Evolutionary conservation across 2,797 vertebrate genomes (phyloP).

Genomic region (Fratercula arctica): DNA sequence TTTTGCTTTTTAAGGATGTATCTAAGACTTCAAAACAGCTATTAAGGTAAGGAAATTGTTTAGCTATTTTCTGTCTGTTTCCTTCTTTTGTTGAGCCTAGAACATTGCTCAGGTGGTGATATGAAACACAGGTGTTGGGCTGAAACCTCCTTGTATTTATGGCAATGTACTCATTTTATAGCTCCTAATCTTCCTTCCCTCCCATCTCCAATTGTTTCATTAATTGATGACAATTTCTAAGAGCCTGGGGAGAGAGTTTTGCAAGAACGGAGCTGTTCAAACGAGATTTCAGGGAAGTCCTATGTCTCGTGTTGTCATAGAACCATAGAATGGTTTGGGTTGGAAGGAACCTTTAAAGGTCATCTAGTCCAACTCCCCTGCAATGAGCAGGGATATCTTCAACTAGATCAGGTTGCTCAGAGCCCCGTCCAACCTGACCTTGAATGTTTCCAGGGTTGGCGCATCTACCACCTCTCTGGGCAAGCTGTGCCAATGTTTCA

Average conservation of each 20-base stretch:
- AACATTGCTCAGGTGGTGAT: neutral
- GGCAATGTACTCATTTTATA: neutral
- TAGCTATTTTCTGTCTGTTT: neutral
- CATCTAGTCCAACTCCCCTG: neutral
- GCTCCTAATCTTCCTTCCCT: neutral
- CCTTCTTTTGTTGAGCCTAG: slow-evolving; percentile 23
- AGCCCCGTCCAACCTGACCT: neutral
- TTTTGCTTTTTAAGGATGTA: neutral
- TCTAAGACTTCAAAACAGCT: neutral
- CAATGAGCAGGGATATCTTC: neutral
- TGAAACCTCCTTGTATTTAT: neutral
- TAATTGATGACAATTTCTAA: neutral
- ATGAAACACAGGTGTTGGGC: neutral
- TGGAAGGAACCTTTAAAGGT: neutral
- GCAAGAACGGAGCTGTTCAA: neutral
- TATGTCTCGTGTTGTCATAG: neutral
- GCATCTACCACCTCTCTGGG: neutral
- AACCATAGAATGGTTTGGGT: neutral
- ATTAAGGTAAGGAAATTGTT: neutral
- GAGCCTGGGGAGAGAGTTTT: neutral
- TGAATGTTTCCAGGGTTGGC: neutral
- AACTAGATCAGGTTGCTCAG: neutral
- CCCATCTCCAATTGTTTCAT: neutral
- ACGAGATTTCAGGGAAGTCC: neutral
- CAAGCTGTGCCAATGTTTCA: neutral